Evolutionary conservation across 92 coral and sea anemone genomes (phyloP).

Genomic region (Parazoanthus swiftii): DNA sequence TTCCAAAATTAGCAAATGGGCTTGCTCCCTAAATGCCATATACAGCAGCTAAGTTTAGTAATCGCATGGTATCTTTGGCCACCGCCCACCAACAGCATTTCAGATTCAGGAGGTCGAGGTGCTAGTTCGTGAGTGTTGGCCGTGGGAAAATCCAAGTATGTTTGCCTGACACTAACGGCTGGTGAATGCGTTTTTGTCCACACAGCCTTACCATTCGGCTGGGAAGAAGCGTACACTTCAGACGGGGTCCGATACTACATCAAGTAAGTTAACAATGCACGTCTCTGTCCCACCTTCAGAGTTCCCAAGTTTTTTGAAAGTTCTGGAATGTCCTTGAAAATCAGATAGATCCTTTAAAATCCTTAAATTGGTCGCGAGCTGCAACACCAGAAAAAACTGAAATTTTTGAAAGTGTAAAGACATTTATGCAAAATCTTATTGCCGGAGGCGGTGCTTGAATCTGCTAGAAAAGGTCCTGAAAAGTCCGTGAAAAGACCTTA

Average conservation of each 20-base stretch:
- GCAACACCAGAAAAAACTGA: too few relatives aligned
- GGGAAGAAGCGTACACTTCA: constrained; percentile 98
- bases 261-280: constrained; percentile 58
- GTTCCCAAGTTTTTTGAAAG: too few relatives aligned
- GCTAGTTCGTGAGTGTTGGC: background rate
- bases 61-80: background rate
- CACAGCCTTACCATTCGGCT: constrained; percentile 96
- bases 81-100: background rate
- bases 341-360: too few relatives aligned
- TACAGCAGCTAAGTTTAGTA: too few relatives aligned
- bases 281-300: background rate
- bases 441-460: too few relatives aligned
- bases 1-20: background rate
- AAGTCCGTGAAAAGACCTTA: too few relatives aligned
- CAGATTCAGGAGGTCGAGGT: background rate
- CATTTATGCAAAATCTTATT: too few relatives aligned
- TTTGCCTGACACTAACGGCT: background rate
- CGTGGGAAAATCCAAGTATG: background rate
- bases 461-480: too few relatives aligned
- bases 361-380: too few relatives aligned
- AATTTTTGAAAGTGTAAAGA: too few relatives aligned
- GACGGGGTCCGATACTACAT: constrained; percentile 98
- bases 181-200: background rate
- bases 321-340: too few relatives aligned
- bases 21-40: background rate